Evolutionary conservation across 1,140 invertebrate genomes (phyloP), one percentile per base, ranked within the genome.

Genomic region (Psilanteris sp.): DNA sequence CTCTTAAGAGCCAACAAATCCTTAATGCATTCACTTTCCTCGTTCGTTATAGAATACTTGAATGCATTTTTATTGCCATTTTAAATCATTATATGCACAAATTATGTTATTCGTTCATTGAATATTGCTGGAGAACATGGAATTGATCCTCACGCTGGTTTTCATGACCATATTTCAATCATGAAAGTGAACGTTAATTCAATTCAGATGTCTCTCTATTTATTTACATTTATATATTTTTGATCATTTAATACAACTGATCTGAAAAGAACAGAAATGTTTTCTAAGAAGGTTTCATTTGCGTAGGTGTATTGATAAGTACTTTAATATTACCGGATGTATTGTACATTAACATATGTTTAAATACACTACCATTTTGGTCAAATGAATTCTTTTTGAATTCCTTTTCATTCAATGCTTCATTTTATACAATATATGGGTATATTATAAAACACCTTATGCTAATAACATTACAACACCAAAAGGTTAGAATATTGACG

Each of bases 231-330:
- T 52, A 36, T 1, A 18, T 8, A 43, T 44, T 59, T 61, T 37
- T 20, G 18, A 48, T 37, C 14, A 18, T 61, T 13, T 61, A 27
- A 41, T 24, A 15, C 26, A 46, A 16, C 24, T 39, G 26, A 15
- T 3, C 11, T 13, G 3, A 54, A 66, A 66, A 54, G 29, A 54
- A 3, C 7, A 22, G 50, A 32, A 31, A 39, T 20, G 32, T 39
- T 68, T 68, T 57, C 52, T 50, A 43, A 57, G 46, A 41, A 64
- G 34, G 26, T 68, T 48, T 41, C 9, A 32, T 11, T 18, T 14
- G 64, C 52, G 52, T 57, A 50, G 52, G 64, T 50, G 52, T 55
- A 29, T 50, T 57, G 18, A 68, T 68, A 68, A 68, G 44, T 68
- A 41, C 22, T 50, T 50, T 41, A 48, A 48, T 37, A 48, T 57